phyloP scores from a whole-genome alignment of 1,140 invertebrate species.

The Cydia amplana region DNA sequence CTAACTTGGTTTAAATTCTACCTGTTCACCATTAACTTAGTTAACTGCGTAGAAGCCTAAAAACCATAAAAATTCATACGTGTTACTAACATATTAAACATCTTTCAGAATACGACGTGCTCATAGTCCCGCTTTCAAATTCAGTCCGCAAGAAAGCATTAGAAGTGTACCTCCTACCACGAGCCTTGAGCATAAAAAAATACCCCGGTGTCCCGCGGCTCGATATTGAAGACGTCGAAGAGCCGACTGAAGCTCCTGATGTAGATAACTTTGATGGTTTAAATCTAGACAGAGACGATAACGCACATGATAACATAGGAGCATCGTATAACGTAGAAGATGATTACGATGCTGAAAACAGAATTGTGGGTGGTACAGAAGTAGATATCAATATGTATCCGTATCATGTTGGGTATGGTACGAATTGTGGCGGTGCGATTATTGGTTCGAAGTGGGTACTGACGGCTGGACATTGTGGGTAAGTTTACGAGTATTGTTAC shows the following conservation, averaged over 20 bases:
- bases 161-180: constrained; percentile 35
- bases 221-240: constrained; percentile 60
- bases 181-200: not conserved
- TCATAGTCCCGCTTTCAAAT: constrained; percentile 51
- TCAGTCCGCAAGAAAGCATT: constrained; percentile 34
- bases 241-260: constrained; percentile 51
- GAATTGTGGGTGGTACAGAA: constrained; percentile 63
- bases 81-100: not conserved
- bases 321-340: not conserved
- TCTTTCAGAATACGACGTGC: constrained; percentile 59
- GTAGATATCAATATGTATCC: constrained; percentile 70
- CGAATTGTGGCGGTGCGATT: constrained; percentile 68
- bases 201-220: constrained; percentile 37
- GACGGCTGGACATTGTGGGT: constrained; percentile 72
- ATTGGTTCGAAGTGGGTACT: constrained; percentile 63
- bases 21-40: too few relatives aligned
- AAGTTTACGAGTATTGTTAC: constrained; percentile 37
- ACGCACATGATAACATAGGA: not conserved
- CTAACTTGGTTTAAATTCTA: too few relatives aligned
- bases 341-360: constrained; percentile 46
- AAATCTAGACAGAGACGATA: constrained; percentile 40
- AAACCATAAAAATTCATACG: not conserved
- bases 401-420: constrained; percentile 66
- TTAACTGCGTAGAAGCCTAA: too few relatives aligned
- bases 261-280: constrained; percentile 57